Percentiles rank a stretch among this genome's conserved stretches.
These are phyloP conservation scores for Eulacestoma nigropectus DNA, from an alignment of 2,113 vertebrate genomes.

Conservation along the genomic window DNA sequence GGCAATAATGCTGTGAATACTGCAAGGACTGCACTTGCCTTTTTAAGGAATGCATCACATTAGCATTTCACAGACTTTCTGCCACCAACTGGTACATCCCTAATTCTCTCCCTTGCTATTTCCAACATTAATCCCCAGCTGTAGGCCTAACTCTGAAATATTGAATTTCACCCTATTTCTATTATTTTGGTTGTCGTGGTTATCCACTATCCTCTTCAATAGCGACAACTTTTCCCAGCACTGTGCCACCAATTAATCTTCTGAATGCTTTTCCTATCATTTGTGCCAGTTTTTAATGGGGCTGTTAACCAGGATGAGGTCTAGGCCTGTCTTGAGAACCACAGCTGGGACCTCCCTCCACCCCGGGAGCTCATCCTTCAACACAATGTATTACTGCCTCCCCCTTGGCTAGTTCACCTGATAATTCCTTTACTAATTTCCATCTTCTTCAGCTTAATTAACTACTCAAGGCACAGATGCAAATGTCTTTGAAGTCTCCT, in stretches of 20 bases:
- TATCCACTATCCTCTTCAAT: background rate
- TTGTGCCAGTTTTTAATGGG: background rate
- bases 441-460: slow-evolving; percentile 20
- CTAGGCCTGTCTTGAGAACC: background rate
- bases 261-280: background rate
- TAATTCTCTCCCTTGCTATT: background rate
- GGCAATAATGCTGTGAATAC: background rate
- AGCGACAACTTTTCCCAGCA: background rate
- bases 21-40: background rate
- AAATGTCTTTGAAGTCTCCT: background rate
- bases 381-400: background rate
- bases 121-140: background rate
- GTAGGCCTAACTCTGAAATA: background rate
- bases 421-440: slow-evolving; percentile 1
- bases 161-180: background rate
- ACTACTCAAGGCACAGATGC: background rate
- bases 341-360: background rate
- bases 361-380: background rate
- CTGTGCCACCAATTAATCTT: background rate
- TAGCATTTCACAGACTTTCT: slow-evolving; percentile 27
- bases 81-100: background rate
- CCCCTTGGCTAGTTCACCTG: background rate
- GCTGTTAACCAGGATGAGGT: background rate
- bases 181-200: background rate
- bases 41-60: background rate